These are phyloP conservation scores for Oscheius myriophilus DNA, from an alignment of 2,888 invertebrate genomes.

Conservation along the genomic window DNA sequence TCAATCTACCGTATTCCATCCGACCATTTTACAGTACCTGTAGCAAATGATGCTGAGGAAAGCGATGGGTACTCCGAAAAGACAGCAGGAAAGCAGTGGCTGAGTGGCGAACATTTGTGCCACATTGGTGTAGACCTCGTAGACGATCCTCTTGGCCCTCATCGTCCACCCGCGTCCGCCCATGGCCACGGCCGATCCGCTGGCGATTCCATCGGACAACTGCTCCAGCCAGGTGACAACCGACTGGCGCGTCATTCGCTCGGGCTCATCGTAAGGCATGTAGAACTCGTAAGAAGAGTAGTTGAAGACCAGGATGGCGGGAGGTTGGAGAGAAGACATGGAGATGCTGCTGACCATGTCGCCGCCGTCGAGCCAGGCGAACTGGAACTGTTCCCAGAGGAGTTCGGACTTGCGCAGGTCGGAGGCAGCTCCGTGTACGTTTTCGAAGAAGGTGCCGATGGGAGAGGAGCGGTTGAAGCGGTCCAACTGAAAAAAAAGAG, in stretches of 20 bases:
- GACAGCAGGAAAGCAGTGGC: conserved; percentile 88
- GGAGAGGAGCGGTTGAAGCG: conserved; percentile 37
- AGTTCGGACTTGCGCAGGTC: conserved; percentile 38
- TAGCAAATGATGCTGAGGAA: conserved; percentile 93
- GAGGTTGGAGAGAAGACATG: conserved; percentile 80
- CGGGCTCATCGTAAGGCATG: conserved; percentile 83
- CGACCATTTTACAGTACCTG: conserved; percentile 70
- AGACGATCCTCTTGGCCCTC: conserved; percentile 38
- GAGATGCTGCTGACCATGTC: conserved; percentile 92
- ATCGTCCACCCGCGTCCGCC: conserved; percentile 42
- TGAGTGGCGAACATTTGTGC: conserved; percentile 70
- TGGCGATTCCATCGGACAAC: conserved; percentile 76
- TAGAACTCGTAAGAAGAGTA: conserved; percentile 91
- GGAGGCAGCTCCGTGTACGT: conserved; percentile 47
- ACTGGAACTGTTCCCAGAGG: conserved; percentile 76
- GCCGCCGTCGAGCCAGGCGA: conserved; percentile 91
- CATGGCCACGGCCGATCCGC: conserved; percentile 34
- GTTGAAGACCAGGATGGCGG: conserved; percentile 87
- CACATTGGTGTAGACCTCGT: conserved; percentile 51
- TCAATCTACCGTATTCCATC: too few relatives aligned
- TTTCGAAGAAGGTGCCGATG: conserved; percentile 46
- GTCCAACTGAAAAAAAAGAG: conserved; percentile 37
- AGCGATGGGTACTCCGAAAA: conserved; percentile 91
- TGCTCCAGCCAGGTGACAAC: conserved; percentile 68
- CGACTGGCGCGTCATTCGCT: conserved; percentile 79